Evolutionary conservation across 1,140 invertebrate genomes (phyloP), one percentile per base, ranked within the genome.

Genomic region (Homarus americanus): DNA sequence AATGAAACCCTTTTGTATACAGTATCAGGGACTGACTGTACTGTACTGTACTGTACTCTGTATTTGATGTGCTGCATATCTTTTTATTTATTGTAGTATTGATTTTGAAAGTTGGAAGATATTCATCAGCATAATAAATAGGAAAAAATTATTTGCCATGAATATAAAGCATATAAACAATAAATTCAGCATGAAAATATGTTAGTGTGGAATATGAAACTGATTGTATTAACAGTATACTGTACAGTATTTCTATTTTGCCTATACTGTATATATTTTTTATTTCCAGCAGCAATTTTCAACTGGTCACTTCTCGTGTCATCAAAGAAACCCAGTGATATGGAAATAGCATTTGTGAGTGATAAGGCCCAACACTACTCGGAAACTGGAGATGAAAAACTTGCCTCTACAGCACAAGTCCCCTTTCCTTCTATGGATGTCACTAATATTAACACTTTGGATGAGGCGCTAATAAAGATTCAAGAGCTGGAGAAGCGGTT

Each of bases 401-500:
- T 49, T 1, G 20, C n/a, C 10, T 40, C 36, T 1, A 10, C 20
- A 40, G 17, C 66, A 44, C 34, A 1, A 24, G 38, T 36, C 49
- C 4, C 40, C 10, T 1, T 72, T 17, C 24, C 20, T 17, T 12
- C 72, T 1, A 36, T 73, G 32, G n/a, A 32, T 12, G 17, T 82
- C 44, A 20, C 86, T 12, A 80, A 38, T 36, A 53, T 87, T 58
- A 58, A 32, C 20, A 76, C 38, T 38, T 15, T 92, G 79, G 86
- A 69, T 79, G 91, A 92, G 24, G 90, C 90, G 3, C n/a, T 87
- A 24, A 17, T 44, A 15, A 91, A 86, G 69, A 88, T 93, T 53
- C 72, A 93, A 41, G 75, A 92, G 28, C 69, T 93, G 36, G 91
- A 93, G 63, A 75, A 84, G 12, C 79, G 92, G 72, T 41, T 94